These are phyloP conservation scores for Brachionus koreanus DNA, from an alignment of 1,140 invertebrate genomes.

Conservation along the genomic window DNA sequence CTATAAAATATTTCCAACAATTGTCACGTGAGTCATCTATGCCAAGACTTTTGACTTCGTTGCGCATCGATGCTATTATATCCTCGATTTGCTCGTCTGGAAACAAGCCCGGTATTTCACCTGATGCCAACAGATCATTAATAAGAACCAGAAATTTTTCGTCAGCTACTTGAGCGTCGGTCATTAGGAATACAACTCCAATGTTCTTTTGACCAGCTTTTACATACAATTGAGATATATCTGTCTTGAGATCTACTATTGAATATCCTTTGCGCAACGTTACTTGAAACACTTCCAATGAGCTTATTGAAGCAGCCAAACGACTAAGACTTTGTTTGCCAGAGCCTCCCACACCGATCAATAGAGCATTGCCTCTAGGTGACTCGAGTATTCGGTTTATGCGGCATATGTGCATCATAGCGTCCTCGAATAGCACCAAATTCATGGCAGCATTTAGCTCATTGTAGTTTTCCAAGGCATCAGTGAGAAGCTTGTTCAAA, in stretches of 20 bases:
- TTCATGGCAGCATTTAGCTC: slow-evolving; percentile 94
- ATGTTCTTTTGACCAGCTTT: slow-evolving; percentile 89
- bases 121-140: slow-evolving; percentile 88
- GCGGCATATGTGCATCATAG: slow-evolving; percentile 84
- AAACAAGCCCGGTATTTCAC: slow-evolving; percentile 89
- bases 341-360: slow-evolving; percentile 90
- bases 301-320: slow-evolving; percentile 86
- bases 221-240: slow-evolving; percentile 77
- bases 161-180: slow-evolving; percentile 86
- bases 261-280: slow-evolving; percentile 63
- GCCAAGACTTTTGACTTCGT: slow-evolving; percentile 77
- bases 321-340: slow-evolving; percentile 89
- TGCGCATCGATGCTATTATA: slow-evolving; percentile 78
- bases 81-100: slow-evolving; percentile 93
- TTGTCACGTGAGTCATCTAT: slow-evolving; percentile 83
- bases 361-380: slow-evolving; percentile 84
- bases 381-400: slow-evolving; percentile 92
- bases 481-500: slow-evolving; percentile 75
- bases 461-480: slow-evolving; percentile 87
- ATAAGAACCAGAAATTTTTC: slow-evolving; percentile 91
- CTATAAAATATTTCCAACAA: slow-evolving; percentile 93
- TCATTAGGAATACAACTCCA: slow-evolving; percentile 90
- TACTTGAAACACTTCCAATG: slow-evolving; percentile 80
- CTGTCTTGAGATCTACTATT: slow-evolving; percentile 81
- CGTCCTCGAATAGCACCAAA: slow-evolving; percentile 91